Evolutionary conservation across 1,140 invertebrate species (phyloP), one percentile per base, ranked within the genome.

Genomic region (Orussus abietinus): DNA sequence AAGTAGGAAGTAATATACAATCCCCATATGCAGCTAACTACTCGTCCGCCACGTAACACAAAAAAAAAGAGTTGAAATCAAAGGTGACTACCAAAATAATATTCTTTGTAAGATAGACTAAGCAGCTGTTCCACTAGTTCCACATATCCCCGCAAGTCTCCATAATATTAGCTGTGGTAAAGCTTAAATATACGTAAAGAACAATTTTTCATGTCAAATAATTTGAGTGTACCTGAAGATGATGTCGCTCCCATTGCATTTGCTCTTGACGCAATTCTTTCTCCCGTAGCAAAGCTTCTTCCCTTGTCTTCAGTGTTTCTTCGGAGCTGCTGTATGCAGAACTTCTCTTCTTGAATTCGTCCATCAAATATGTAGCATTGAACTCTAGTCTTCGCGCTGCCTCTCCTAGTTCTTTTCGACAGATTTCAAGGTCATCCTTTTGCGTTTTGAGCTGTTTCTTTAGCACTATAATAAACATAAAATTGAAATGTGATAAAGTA

Each of bases 191-290:
- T n/a, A n/a, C n/a, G n/a, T n/a, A n/a, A 42, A 37, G 34, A 39
- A 25, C 20, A 31, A 21, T 29, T 45, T 25, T 36, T 36, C 18
- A 10, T 26, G 15, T 33, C 14, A 26, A 26, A 11, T 21, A 33
- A 32, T 10, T 40, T 25, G 39, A 5, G 22, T 25, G 26, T 45
- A 67, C 66, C 47, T 69, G 56, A 30, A 68, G 45, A 49, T 66
- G 55, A 39, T 62, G 44, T 11, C 55, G 55, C 41, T 70, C 69
- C 65, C 62, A 72, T 30, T 61, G 61, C 6, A 50, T 54, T 40
- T 71, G 66, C 22, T 73, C 61, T 18, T 59, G 46, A 21, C 70
- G 60, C 9, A 66, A 46, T 47, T 72, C 62, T 47, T 53, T 61
- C 25, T 73, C 70, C 20, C 44, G 56, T 1, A 60, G 38, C 5